Percentiles rank a stretch among this genome's conserved stretches.
Conservation (phyloP, 2,113 vertebrate genomes). For the Lota lota region DNA sequence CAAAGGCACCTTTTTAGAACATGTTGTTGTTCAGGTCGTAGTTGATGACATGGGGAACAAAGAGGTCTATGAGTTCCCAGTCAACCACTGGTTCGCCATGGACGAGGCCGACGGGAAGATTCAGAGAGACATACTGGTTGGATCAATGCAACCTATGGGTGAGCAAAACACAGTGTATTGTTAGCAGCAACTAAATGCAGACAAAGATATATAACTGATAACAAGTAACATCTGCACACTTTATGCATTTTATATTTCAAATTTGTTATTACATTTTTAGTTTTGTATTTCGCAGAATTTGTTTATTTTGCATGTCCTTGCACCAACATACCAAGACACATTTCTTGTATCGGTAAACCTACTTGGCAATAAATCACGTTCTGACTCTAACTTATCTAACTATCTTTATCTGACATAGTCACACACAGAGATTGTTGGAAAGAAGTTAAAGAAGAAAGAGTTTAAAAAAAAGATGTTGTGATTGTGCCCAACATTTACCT, state of each 20-base stretch:
- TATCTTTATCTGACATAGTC: too few species aligned
- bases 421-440: background rate
- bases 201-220: too few species aligned
- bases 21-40: conserved; percentile 72
- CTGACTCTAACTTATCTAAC: background rate
- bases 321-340: too few species aligned
- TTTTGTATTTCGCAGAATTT: background rate
- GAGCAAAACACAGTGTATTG: conserved; percentile 13
- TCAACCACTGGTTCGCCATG: conserved; percentile 89
- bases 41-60: conserved; percentile 97
- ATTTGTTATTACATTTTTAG: too few species aligned
- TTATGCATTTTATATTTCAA: too few species aligned
- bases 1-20: background rate
- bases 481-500: background rate
- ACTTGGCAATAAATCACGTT: background rate
- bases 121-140: conserved; percentile 89
- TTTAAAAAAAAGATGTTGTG: background rate
- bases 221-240: too few species aligned
- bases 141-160: conserved; percentile 90
- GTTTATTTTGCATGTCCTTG: background rate
- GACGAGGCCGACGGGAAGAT: conserved; percentile 96
- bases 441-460: background rate
- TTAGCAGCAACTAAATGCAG: too few species aligned
- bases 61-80: conserved; percentile 87
- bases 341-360: too few species aligned